Evolutionary conservation across 2,797 vertebrate species (phyloP).

Genomic region (Hemitrygon akajei): DNA sequence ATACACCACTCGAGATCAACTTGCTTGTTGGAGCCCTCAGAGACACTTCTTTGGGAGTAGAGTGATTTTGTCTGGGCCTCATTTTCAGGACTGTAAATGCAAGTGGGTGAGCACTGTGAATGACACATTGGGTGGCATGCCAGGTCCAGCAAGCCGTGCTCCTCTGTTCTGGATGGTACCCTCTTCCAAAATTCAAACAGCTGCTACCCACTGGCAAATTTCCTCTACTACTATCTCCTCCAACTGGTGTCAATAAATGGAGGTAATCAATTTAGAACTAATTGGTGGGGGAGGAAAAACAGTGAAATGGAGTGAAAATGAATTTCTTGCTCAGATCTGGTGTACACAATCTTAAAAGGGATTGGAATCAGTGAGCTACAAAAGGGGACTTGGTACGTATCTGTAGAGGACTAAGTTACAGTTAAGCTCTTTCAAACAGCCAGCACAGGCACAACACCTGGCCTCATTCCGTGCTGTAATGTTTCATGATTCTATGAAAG

Average conservation of each 20-base stretch:
- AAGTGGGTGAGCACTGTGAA: too few relatives aligned
- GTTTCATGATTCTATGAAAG: not conserved
- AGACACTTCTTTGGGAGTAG: too few relatives aligned
- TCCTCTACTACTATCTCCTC: not conserved
- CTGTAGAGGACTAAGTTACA: not conserved
- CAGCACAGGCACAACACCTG: not conserved
- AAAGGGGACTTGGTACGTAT: not conserved
- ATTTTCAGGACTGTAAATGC: too few relatives aligned
- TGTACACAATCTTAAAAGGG: not conserved
- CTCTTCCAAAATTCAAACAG: too few relatives aligned
- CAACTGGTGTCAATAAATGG: not conserved
- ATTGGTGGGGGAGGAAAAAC: not conserved
- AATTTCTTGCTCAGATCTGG: not conserved
- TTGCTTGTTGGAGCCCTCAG: too few relatives aligned
- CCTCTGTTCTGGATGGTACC: too few relatives aligned
- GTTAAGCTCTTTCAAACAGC: not conserved
- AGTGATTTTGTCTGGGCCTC: too few relatives aligned
- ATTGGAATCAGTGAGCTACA: not conserved
- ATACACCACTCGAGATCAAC: too few relatives aligned
- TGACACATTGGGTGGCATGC: too few relatives aligned
- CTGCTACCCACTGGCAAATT: too few relatives aligned
- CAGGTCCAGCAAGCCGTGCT: too few relatives aligned
- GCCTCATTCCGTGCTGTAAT: not conserved
- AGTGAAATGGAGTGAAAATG: not conserved
- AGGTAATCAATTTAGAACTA: not conserved